These are phyloP conservation scores for Pterostichus madidus DNA, from an alignment of 2,888 invertebrate genomes.

Conservation along the genomic window DNA sequence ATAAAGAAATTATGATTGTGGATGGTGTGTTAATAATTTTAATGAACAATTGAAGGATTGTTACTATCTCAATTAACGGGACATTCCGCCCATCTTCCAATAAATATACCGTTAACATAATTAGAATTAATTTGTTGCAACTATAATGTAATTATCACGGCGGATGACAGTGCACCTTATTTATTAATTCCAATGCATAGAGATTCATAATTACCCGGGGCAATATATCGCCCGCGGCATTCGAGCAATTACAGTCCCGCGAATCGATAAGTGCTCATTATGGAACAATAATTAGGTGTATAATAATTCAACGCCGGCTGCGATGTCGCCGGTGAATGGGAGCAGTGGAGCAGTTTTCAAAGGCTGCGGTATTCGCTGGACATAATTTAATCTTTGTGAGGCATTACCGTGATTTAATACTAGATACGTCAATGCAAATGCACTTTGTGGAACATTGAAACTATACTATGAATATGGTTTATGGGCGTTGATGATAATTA, in stretches of 20 bases:
- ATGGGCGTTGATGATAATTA: neutral
- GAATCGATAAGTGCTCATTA: slow-evolving; percentile 2
- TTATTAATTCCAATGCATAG: too few relatives aligned
- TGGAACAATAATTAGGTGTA: slow-evolving; percentile 2
- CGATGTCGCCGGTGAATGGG: neutral
- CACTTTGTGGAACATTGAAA: neutral
- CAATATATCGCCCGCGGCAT: neutral
- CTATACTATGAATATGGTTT: neutral
- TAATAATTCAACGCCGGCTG: neutral
- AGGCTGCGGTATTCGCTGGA: neutral
- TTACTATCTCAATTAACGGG: too few relatives aligned
- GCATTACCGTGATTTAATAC: slow-evolving; percentile 11
- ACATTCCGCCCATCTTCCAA: too few relatives aligned
- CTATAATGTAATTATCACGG: too few relatives aligned
- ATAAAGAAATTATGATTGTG: too few relatives aligned
- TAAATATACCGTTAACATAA: too few relatives aligned
- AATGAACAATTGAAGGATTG: too few relatives aligned
- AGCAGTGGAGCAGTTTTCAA: neutral
- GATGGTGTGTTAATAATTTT: too few relatives aligned
- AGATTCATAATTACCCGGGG: neutral
- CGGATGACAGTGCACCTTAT: too few relatives aligned
- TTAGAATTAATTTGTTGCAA: too few relatives aligned
- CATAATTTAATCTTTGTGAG: slow-evolving; percentile 8
- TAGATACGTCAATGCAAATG: neutral
- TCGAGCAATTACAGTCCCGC: neutral